A percentile compares a stretch with the other conserved stretches of the same genome.
Conservation (phyloP, 2,113 vertebrate genomes). For the Chiloscyllium plagiosum region DNA sequence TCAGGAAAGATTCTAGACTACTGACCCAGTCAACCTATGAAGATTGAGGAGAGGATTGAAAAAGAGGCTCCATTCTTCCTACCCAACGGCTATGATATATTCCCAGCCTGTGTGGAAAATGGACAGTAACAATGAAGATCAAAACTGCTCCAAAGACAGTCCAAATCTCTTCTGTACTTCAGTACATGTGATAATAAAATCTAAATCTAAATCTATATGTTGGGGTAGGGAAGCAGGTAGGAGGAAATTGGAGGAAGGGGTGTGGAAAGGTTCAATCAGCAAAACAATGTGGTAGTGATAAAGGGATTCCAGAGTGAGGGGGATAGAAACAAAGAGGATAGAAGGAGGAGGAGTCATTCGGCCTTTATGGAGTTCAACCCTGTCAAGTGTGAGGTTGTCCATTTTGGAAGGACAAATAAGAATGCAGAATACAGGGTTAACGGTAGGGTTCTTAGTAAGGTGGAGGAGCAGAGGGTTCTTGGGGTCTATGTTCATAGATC, state of each 20-base stretch:
- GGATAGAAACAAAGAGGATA: background rate
- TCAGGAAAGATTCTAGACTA: background rate
- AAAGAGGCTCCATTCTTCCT: background rate
- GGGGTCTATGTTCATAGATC: no score
- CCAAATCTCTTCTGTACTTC: background rate
- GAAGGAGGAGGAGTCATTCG: no score
- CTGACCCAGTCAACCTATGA: background rate
- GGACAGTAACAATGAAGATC: background rate
- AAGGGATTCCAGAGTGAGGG: background rate
- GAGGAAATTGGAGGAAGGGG: background rate
- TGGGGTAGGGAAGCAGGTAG: background rate
- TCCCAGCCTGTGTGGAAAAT: background rate
- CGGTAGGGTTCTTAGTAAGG: no score
- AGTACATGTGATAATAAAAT: no score
- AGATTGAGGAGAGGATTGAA: background rate
- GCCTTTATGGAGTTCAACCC: no score
- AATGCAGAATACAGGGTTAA: no score
- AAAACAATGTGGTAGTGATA: background rate
- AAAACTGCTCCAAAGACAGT: background rate
- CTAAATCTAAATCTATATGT: no score
- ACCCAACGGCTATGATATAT: background rate
- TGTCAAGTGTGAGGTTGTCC: no score
- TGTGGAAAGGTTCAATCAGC: background rate
- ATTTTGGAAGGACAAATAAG: no score
- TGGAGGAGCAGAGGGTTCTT: no score